These are phyloP conservation scores for Puffinus mauretanicus DNA, from an alignment of 2,113 vertebrate genomes.

Conservation along the genomic window DNA sequence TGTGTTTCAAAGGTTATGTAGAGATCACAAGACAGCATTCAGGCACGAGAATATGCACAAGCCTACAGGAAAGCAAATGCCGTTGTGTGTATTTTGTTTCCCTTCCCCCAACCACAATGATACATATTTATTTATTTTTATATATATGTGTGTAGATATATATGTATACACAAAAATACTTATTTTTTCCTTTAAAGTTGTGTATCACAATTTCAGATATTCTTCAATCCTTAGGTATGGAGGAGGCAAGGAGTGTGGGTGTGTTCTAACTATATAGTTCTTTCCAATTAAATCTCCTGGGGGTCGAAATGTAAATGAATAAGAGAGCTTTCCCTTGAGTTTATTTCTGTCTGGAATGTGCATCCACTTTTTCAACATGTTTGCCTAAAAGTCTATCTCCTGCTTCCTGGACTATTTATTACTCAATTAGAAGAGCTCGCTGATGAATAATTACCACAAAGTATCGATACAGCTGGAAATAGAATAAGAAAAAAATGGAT, in stretches of 20 bases:
- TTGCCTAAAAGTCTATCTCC: constrained; percentile 1
- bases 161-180: not conserved
- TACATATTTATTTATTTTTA: not conserved
- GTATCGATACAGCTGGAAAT: not conserved
- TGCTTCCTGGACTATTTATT: constrained; percentile 34
- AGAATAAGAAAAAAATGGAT: constrained; percentile 1
- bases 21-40: constrained; percentile 70
- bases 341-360: not conserved
- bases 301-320: not conserved
- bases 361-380: not conserved
- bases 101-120: not conserved
- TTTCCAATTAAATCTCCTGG: constrained; percentile 1
- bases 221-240: not conserved
- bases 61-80: constrained; percentile 44
- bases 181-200: not conserved
- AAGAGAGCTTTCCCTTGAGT: not conserved
- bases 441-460: constrained; percentile 19
- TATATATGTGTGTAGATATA: not conserved
- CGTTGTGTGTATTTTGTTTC: not conserved
- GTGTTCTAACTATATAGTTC: not conserved
- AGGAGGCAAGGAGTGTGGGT: not conserved
- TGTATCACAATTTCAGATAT: not conserved
- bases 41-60: constrained; percentile 16
- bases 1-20: constrained; percentile 76
- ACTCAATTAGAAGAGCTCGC: constrained; percentile 17